Conservation (phyloP, 2,888 invertebrate genomes). For the Gordius sp. region DNA sequence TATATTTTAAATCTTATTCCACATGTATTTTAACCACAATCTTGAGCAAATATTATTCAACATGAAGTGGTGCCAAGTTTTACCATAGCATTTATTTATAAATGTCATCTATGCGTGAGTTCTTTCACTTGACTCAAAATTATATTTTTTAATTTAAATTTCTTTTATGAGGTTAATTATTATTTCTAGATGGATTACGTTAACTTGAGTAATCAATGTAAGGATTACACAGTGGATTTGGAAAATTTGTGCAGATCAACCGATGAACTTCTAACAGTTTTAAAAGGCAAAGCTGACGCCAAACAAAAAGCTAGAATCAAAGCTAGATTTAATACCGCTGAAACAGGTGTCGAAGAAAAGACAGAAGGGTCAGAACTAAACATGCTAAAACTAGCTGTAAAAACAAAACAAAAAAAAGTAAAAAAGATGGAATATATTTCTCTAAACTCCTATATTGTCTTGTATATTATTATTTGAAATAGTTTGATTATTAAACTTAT, state of each 20-base stretch:
- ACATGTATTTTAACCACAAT: too few species aligned
- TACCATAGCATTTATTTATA: too few species aligned
- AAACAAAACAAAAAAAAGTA: conserved; percentile 23
- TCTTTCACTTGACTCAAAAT: too few species aligned
- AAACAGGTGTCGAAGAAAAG: not conserved
- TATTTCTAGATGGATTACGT: conserved; percentile 11
- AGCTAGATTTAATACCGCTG: not conserved
- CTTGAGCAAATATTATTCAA: too few species aligned
- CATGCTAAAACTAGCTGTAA: conserved; percentile 21
- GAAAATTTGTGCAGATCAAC: conserved; percentile 14
- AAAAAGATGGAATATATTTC: conserved; percentile 17
- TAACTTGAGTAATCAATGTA: conserved; percentile 17
- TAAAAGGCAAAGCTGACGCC: conserved; percentile 22
- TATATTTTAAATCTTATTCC: not conserved
- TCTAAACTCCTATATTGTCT: not conserved
- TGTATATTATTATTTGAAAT: not conserved
- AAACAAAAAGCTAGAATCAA: not conserved
- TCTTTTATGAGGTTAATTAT: not conserved
- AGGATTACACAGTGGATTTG: conserved; percentile 17
- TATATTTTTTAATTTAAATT: too few species aligned
- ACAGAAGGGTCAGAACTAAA: not conserved
- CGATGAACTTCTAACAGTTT: conserved; percentile 21
- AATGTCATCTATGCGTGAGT: too few species aligned
- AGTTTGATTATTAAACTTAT: not conserved
- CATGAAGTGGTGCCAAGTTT: too few species aligned